A percentile compares a stretch with the other conserved stretches of the same genome.
Conservation (phyloP, 2,113 vertebrate genomes). For the Aphyosemion australe region DNA sequence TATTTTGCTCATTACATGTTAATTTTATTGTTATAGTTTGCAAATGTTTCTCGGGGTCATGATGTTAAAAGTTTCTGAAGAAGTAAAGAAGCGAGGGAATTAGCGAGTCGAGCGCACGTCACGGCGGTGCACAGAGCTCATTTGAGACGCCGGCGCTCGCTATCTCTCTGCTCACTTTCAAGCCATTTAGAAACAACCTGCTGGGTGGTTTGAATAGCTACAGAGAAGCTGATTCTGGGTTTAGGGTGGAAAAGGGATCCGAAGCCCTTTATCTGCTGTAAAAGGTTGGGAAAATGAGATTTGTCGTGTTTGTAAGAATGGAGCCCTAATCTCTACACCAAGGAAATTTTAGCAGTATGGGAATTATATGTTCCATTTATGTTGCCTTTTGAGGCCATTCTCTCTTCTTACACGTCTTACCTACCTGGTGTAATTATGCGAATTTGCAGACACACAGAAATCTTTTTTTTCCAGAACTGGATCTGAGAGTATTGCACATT, state of each 20-base stretch:
- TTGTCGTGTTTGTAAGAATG: constrained; percentile 70
- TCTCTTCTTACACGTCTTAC: constrained; percentile 29
- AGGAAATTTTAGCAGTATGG: constrained; percentile 56
- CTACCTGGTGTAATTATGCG: constrained; percentile 28
- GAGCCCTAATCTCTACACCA: constrained; percentile 65
- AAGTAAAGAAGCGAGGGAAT: constrained; percentile 70
- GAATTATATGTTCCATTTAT: constrained; percentile 49
- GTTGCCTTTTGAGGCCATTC: constrained; percentile 44
- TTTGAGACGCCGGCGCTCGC: constrained; percentile 60
- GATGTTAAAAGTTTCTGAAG: constrained; percentile 79
- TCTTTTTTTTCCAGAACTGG: not conserved
- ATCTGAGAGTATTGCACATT: no score
- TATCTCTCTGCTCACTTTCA: constrained; percentile 66
- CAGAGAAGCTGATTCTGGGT: constrained; percentile 70
- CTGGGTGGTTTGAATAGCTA: constrained; percentile 73
- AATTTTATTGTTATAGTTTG: constrained; percentile 86
- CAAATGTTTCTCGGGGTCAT: constrained; percentile 83
- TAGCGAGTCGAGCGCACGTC: constrained; percentile 44
- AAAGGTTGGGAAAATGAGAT: constrained; percentile 75
- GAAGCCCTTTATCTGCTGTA: constrained; percentile 70
- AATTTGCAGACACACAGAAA: constrained; percentile 29
- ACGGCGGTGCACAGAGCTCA: constrained; percentile 45
- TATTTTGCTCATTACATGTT: constrained; percentile 87
- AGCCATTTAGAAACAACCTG: constrained; percentile 73
- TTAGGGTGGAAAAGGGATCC: constrained; percentile 70